Conservation (phyloP, 2,888 invertebrate genomes). For the Desoria tigrina region DNA sequence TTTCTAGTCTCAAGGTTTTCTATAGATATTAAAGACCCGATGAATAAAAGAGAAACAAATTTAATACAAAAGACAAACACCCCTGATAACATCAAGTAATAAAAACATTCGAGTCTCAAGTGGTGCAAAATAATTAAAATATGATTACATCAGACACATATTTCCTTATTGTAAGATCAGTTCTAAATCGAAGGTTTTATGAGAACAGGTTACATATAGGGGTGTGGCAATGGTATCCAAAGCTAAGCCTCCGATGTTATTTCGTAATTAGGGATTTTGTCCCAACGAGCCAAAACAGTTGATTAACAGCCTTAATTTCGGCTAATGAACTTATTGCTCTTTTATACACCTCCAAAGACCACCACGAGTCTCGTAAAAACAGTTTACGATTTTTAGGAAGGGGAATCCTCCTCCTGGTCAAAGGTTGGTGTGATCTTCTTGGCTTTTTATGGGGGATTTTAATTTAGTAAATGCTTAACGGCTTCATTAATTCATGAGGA, state of each 20-base stretch:
- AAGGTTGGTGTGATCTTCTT: not conserved
- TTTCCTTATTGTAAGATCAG: too few species aligned
- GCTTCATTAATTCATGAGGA: constrained; percentile 17
- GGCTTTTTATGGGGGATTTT: constrained; percentile 16
- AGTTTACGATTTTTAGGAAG: not conserved
- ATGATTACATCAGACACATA: too few species aligned
- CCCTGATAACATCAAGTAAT: too few species aligned
- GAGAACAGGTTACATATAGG: constrained; percentile 29
- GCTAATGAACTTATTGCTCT: constrained; percentile 12
- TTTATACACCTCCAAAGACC: constrained; percentile 11
- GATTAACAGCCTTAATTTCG: constrained; percentile 7
- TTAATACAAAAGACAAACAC: too few species aligned
- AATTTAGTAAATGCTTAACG: constrained; percentile 20
- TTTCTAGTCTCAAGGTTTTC: too few species aligned
- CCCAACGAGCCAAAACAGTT: constrained; percentile 29
- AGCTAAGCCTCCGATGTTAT: too few species aligned
- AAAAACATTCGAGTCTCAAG: too few species aligned
- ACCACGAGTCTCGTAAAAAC: constrained; percentile 5
- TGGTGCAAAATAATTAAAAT: too few species aligned
- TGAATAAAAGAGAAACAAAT: too few species aligned
- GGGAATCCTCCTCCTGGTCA: constrained; percentile 14
- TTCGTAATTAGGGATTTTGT: constrained; percentile 41
- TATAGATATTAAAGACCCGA: too few species aligned
- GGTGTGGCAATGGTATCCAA: constrained; percentile 35
- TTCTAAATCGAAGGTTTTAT: constrained; percentile 28